Base-by-base conservation (phyloP, 2,888 invertebrate genomes). In the Pammene aurita region DNA sequence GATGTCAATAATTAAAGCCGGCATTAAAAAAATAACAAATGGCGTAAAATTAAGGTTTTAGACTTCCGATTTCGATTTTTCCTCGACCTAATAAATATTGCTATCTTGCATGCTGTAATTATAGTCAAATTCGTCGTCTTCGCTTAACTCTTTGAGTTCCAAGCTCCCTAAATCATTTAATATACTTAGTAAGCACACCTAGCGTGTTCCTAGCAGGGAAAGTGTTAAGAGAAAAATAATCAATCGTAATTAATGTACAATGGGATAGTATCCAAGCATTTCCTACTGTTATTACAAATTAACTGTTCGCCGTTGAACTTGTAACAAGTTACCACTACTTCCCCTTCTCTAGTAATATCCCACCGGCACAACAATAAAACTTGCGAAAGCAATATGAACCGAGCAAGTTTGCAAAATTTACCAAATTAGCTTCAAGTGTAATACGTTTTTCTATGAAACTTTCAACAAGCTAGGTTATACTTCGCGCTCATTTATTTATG, bases 401-500 rank as follows among this genome's bases (percentile, higher is more conserved):
- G 66, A 66, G 35, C 70, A 75, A 79, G 72, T 74, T 77, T 68
- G 73, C 76, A 76, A 74, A 75, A 77, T 81, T 83, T 80, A 76
- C 76, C 75, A 80, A 80, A 81, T 80, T 76, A 78, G 75, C 76
- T 71, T 65, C 71, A 77, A 74, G 74, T 78, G 74, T 76, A 72
- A 73, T 70, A 64, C 72, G 75, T 75, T 67, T 70, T 67, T 70
- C 65, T 71, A 60, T 69, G 57, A 66, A 61, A 62, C 71, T 73
- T 71, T 74, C 72, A 42, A 56, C 69, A 63, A 70, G 67, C 65
- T 54, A 77, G 71, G 73, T 72, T 73, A 70, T 70, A 75, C 77
- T 75, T 76, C 77, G 71, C 65, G 41, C 41, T 64, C 18, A 26
- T 58, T 35, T 52, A 35, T 44, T 68, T 64, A 38, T 52, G 55